These are phyloP conservation scores for Pagetopsis macropterus DNA, from an alignment of 2,797 vertebrate genomes.

Conservation along the genomic window DNA sequence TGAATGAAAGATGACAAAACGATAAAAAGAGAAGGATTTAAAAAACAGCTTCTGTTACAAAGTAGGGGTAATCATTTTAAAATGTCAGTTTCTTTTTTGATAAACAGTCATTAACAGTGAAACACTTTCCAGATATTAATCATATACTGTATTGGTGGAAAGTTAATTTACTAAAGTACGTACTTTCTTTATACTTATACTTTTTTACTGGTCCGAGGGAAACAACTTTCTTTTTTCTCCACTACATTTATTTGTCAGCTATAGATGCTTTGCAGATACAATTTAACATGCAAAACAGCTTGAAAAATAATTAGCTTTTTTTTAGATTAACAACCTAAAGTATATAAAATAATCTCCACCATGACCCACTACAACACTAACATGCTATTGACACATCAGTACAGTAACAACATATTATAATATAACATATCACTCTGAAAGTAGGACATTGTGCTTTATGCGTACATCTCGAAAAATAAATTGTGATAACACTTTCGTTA, in stretches of 20 bases:
- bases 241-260: background rate
- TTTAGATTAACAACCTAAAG: background rate
- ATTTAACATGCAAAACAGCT: background rate
- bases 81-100: background rate
- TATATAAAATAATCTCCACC: background rate
- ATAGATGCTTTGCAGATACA: background rate
- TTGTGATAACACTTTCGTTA: too few species aligned
- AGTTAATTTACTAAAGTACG: background rate
- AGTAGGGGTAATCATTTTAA: background rate
- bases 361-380: background rate
- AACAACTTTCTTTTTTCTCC: background rate
- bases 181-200: background rate
- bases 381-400: background rate
- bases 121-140: background rate
- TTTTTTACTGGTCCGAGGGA: too few species aligned
- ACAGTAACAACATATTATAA: background rate
- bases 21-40: background rate
- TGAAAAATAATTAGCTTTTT: background rate
- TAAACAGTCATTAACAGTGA: background rate
- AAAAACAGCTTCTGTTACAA: background rate
- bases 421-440: background rate
- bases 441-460: background rate
- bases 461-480: background rate
- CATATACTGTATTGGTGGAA: background rate
- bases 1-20: constrained; percentile 7